Evolutionary conservation across 2,888 invertebrate genomes (phyloP).

Genomic region (Caenorhabditis zanzibari): DNA sequence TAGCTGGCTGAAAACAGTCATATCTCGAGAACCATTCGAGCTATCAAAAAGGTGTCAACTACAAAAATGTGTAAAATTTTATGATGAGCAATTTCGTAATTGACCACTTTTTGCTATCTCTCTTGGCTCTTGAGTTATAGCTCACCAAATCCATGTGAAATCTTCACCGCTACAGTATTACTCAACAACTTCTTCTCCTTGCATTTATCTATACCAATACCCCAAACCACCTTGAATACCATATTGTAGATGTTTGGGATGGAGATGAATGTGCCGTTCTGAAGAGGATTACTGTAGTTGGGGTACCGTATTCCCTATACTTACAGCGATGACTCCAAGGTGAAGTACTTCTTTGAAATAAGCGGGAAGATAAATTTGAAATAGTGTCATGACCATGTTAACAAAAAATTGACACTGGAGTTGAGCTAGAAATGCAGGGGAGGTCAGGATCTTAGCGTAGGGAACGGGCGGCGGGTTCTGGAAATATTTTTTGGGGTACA

Average conservation of each 20-base stretch:
- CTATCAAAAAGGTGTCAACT: not conserved
- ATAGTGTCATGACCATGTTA: constrained; percentile 73
- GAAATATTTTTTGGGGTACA: constrained; percentile 12
- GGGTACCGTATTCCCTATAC: not conserved
- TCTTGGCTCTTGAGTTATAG: not conserved
- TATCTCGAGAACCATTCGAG: not conserved
- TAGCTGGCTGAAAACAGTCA: constrained; percentile 62
- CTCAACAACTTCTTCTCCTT: constrained; percentile 69
- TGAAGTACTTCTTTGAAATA: constrained; percentile 77
- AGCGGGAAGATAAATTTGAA: constrained; percentile 76
- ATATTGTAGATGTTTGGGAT: constrained; percentile 74
- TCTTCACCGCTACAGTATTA: constrained; percentile 68
- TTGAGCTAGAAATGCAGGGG: constrained; percentile 68
- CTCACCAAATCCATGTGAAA: constrained; percentile 70
- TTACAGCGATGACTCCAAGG: constrained; percentile 68
- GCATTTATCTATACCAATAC: constrained; percentile 71
- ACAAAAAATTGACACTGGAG: constrained; percentile 70
- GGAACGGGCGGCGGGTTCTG: constrained; percentile 59
- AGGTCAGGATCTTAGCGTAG: constrained; percentile 64
- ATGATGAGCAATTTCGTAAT: not conserved
- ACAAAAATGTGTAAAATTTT: not conserved
- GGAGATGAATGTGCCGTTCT: constrained; percentile 77
- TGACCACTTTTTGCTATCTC: not conserved
- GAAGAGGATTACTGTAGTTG: constrained; percentile 9
- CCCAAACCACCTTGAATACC: constrained; percentile 71